Evolutionary conservation across 2,113 vertebrate species (phyloP), one percentile per base, ranked within the genome.

Genomic region (Callipepla squamata): DNA sequence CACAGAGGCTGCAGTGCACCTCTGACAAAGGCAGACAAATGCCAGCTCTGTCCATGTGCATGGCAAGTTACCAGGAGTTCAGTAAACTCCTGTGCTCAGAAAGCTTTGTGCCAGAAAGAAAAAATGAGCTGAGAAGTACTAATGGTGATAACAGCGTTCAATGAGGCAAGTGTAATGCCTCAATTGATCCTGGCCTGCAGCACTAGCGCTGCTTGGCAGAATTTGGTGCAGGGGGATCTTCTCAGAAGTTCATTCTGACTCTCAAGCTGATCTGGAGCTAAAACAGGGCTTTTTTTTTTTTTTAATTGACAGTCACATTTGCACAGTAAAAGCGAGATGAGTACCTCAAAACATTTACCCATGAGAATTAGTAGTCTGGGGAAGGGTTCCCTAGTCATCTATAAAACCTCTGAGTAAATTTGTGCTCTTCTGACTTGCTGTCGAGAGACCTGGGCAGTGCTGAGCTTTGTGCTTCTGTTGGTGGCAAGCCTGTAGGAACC

Each of bases 91-190:
- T 89, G 86, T 0, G 0, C 69, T 84, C 69, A 84, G 86, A 93
- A 72, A 95, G 70, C 70, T 77, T 86, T 0, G 2, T 0, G 0
- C 63, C 50, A 42, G 70, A 70, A 84, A 94, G 81, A 55, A 96
- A 93, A 96, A 92, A 95, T 77, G 96, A 96, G 63, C 92, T 87
- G 87, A 79, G 87, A 96, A 91, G 75, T 87, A 92, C 85, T 91
- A 94, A 89, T 70, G 80, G 38, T 84, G 90, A 90, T 88, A 94
- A 89, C 92, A 93, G 89, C 55, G 66, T 80, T 92, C 78, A 82
- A 42, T 92, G 92, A 94, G 45, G 81, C 92, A 92, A 84, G 90
- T 68, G 81, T 55, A 89, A 95, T 95, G 80, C 87, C 91, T 85
- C 81, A 69, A 55, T 79, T 69, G 92, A 89, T 89, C 70, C 81